Evolutionary conservation across 2,113 vertebrate genomes (phyloP).

Genomic region (Datnioides undecimradiatus): DNA sequence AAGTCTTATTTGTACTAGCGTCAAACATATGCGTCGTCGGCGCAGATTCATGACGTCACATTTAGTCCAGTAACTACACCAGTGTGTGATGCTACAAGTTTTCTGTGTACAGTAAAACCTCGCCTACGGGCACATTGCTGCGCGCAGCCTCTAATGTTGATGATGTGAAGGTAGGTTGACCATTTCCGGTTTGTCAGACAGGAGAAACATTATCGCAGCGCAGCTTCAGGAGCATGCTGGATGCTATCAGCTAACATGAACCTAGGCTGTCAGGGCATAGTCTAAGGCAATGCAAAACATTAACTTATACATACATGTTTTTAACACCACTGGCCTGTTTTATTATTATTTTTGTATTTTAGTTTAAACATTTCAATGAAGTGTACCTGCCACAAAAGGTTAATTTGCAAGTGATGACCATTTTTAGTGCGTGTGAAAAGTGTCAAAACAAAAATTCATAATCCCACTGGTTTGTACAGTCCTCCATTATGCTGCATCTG

Average conservation of each 20-base stretch:
- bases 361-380: too few species aligned
- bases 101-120: background rate
- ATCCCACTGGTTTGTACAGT: background rate
- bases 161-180: constrained; percentile 45
- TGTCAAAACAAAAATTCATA: background rate
- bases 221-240: background rate
- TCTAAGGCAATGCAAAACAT: background rate
- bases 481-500: background rate
- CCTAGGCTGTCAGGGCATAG: background rate
- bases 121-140: fast-evolving
- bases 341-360: too few species aligned
- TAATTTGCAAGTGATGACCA: too few species aligned
- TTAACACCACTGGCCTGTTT: too few species aligned
- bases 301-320: too few species aligned
- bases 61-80: background rate
- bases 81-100: background rate
- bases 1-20: background rate
- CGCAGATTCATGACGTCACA: constrained; percentile 34
- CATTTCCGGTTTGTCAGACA: background rate
- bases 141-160: background rate
- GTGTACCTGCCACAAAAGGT: too few species aligned
- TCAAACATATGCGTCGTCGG: constrained; percentile 18
- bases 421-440: too few species aligned
- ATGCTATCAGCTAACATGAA: background rate
- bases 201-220: background rate